A percentile compares a stretch with the other conserved stretches of the same genome.
phyloP scores from a whole-genome alignment of 2,888 invertebrate genomes.

The Hirtodrosophila cameraria region DNA sequence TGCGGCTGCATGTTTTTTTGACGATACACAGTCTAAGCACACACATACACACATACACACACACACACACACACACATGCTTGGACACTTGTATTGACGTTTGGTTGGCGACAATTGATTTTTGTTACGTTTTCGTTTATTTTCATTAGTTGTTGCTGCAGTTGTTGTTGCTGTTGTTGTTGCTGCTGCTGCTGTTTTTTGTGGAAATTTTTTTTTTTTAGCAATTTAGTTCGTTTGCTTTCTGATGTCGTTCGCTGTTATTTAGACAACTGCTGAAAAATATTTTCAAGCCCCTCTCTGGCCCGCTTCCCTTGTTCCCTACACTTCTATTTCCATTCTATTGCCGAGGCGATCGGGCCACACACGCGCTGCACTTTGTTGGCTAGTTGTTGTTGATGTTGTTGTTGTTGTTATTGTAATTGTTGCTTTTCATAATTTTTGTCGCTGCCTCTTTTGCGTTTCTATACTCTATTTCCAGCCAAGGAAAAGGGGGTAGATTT shows the following conservation, averaged over 20 bases:
- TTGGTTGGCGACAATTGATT: slow-evolving; percentile 80
- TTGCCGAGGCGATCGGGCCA: slow-evolving; percentile 55
- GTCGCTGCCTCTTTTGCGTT: slow-evolving; percentile 11
- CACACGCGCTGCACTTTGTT: slow-evolving; percentile 73
- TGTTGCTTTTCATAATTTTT: slow-evolving; percentile 53
- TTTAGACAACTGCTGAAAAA: slow-evolving; percentile 79
- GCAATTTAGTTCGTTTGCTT: slow-evolving; percentile 80
- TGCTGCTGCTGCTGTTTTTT: slow-evolving; percentile 44
- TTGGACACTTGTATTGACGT: slow-evolving; percentile 73
- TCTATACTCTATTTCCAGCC: no score
- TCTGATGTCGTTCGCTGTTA: slow-evolving; percentile 64
- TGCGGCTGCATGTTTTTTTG: slow-evolving; percentile 73
- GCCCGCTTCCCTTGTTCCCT: no score
- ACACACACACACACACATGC: slow-evolving; percentile 23
- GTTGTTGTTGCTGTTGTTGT: slow-evolving; percentile 33
- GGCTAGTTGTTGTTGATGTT: slow-evolving; percentile 23
- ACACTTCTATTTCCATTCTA: slow-evolving; percentile 17
- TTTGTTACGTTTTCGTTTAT: slow-evolving; percentile 80
- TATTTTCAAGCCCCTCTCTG: slow-evolving; percentile 53
- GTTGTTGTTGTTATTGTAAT: slow-evolving; percentile 16
- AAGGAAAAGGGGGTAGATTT: no score
- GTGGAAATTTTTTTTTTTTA: slow-evolving; percentile 64
- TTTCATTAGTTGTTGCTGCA: slow-evolving; percentile 63
- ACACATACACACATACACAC: slow-evolving; percentile 22
- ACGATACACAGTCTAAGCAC: slow-evolving; percentile 53